Conservation (phyloP, 2,113 vertebrate genomes). For the Procapra przewalskii region DNA sequence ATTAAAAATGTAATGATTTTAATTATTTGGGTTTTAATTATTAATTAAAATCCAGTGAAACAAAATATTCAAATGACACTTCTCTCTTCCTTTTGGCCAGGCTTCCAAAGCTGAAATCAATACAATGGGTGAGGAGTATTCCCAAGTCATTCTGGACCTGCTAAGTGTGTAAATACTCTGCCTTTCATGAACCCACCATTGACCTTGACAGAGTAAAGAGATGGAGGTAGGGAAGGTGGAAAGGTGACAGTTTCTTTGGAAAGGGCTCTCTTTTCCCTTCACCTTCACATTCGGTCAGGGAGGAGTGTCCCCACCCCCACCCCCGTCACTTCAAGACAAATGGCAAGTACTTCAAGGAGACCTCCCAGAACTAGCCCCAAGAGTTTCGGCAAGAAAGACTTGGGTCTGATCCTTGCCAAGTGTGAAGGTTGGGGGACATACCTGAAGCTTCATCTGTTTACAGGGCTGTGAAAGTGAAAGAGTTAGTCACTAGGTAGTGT, state of each 20-base stretch:
- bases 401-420: not conserved
- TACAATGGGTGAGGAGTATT: not conserved
- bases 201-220: not conserved
- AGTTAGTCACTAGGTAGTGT: not conserved
- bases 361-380: not conserved
- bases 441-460: not conserved
- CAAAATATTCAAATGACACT: not conserved
- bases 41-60: slow-evolving; percentile 9
- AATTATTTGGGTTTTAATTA: not conserved
- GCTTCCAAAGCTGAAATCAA: not conserved
- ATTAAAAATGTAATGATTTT: not conserved
- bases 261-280: not conserved
- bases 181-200: not conserved
- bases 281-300: not conserved
- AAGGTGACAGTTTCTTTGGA: not conserved
- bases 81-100: not conserved
- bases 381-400: not conserved
- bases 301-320: rapidly evolving
- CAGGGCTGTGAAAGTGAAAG: not conserved
- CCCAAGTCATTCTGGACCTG: not conserved
- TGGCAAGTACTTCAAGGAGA: not conserved
- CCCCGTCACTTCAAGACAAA: not conserved
- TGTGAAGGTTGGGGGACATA: not conserved
- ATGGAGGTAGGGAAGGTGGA: not conserved
- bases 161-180: not conserved